Evolutionary conservation across 2,888 invertebrate species (phyloP), one percentile per base, ranked within the genome.

Genomic region (Drosophila tanythrix): DNA sequence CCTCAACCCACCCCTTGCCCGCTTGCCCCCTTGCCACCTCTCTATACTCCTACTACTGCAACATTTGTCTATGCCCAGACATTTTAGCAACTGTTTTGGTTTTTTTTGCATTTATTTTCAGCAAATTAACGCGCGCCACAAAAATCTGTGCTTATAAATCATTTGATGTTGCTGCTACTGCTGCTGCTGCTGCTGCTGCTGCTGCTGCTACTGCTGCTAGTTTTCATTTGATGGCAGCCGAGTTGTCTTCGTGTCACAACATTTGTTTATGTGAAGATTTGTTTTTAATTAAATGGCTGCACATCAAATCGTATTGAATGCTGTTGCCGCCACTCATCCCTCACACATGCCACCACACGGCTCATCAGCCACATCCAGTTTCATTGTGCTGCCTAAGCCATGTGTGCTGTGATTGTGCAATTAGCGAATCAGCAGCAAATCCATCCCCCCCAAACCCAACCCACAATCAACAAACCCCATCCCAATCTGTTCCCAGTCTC

Each of bases 71-170:
- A 62, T 75, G 79, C 64, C 63, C 59, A 60, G 79, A 55, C 69
- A 63, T 68, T 53, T 67, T 31, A 53, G 58, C 13, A 31, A 64
- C 51, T 63, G 53, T 43, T 60, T 43, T 21, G 0, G 3, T 15
- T 48, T 67, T 78, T 78, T 58, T 52, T 67, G 79, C 83, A 89
- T 82, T 89, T 89, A 89, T 86, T 89, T 89, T 87, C 82, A 90
- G 82, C 90, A 87, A 89, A 90, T 87, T 90, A 90, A 89, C 82
- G 85, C 89, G 59, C 55, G 40, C 31, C 65, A 59, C 62, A 38
- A 77, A 82, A 82, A 82, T 81, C 76, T 82, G 76, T 78, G 89
- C 88, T 81, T 90, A 87, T 87, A 90, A 87, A 87, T 87, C 90
- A 87, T 89, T 87, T 88, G 90, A 88, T 85, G 89, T 82, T 67